Conservation (phyloP, 2,113 vertebrate species). For the Psophia crepitans region DNA sequence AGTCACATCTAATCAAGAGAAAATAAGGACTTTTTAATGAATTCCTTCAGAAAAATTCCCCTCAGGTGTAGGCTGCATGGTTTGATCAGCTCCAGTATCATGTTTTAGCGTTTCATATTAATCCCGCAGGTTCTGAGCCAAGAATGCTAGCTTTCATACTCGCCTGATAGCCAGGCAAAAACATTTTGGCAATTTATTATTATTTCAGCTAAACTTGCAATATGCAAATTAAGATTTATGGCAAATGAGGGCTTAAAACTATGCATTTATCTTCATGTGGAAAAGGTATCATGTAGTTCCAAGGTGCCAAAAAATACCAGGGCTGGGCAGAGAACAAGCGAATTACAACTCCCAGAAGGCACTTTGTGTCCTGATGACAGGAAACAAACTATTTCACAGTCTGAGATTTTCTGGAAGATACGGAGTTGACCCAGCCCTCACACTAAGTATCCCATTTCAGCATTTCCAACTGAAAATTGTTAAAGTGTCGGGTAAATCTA, state of each 20-base stretch:
- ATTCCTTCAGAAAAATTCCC: constrained; percentile 63
- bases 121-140: not conserved
- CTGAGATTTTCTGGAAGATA: constrained; percentile 57
- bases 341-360: constrained; percentile 5
- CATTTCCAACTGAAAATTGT: constrained; percentile 20
- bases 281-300: not conserved
- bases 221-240: constrained; percentile 54
- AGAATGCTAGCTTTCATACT: not conserved
- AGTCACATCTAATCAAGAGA: constrained; percentile 58
- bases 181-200: not conserved
- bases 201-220: constrained; percentile 19
- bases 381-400: constrained; percentile 57
- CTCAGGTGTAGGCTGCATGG: constrained; percentile 32
- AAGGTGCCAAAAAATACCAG: constrained; percentile 30
- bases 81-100: constrained; percentile 42
- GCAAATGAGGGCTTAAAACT: not conserved
- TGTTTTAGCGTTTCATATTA: constrained; percentile 6
- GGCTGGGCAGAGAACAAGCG: not conserved
- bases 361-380: constrained; percentile 49
- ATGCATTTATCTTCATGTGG: not conserved
- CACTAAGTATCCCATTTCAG: constrained; percentile 12
- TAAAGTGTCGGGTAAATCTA: constrained; percentile 35
- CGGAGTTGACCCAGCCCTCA: constrained; percentile 3
- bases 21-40: constrained; percentile 28
- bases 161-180: not conserved